Conservation (phyloP, 1,140 invertebrate species). For the Parasteatoda tepidariorum region DNA sequence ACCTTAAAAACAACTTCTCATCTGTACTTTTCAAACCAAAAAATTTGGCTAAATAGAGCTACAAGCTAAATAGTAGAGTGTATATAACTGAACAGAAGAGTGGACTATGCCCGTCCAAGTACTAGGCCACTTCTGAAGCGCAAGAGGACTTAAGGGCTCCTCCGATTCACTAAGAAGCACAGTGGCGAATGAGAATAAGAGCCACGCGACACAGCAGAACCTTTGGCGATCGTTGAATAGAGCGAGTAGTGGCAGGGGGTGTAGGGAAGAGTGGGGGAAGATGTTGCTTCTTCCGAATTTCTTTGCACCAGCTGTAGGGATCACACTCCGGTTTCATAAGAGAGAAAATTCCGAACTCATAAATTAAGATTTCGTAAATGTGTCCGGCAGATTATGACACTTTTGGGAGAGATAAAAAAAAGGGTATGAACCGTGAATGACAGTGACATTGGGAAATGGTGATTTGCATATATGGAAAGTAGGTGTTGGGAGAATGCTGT, state of each 20-base stretch:
- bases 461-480: too few relatives aligned
- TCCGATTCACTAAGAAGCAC: not conserved
- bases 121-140: not conserved
- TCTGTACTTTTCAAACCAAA: not conserved
- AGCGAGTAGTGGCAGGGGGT: not conserved
- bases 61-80: not conserved
- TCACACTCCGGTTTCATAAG: not conserved
- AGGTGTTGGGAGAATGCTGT: too few relatives aligned
- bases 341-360: not conserved
- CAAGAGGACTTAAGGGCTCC: not conserved
- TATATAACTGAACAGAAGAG: not conserved
- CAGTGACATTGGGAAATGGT: too few relatives aligned
- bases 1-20: not conserved
- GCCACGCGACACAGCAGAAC: not conserved
- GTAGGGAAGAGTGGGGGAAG: not conserved
- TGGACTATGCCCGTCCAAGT: not conserved
- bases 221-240: constrained; percentile 21
- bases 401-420: not conserved
- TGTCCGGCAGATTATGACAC: not conserved
- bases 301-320: not conserved
- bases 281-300: not conserved
- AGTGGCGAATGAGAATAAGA: constrained; percentile 13
- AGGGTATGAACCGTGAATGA: too few relatives aligned
- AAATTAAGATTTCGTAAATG: not conserved
- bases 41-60: not conserved